Evolutionary conservation across 2,888 invertebrate species (phyloP).

Genomic region (Hydraecia micacea): DNA sequence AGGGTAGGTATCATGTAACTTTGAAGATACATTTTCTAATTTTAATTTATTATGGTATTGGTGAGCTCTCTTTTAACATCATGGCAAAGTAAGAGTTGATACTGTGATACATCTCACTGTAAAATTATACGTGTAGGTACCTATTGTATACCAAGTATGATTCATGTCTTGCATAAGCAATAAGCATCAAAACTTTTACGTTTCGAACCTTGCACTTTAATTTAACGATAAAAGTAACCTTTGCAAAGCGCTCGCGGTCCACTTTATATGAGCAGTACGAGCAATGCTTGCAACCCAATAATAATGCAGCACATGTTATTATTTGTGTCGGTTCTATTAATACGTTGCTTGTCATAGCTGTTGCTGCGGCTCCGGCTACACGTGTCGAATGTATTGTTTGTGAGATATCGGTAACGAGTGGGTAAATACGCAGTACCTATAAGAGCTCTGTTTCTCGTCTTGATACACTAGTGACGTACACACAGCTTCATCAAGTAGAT

Average conservation of each 20-base stretch:
- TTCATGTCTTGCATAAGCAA: not conserved
- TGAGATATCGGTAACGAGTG: not conserved
- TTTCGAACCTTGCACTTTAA: conserved; percentile 22
- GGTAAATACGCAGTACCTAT: not conserved
- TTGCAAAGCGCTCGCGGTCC: not conserved
- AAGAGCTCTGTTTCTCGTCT: not conserved
- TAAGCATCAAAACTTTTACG: not conserved
- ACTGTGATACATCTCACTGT: not conserved
- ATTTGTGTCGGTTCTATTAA: not conserved
- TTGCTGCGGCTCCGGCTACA: not conserved
- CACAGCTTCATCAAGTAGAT: no score
- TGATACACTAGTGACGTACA: not conserved
- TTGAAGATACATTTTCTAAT: not conserved
- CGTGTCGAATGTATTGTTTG: not conserved
- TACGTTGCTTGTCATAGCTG: not conserved
- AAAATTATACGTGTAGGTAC: not conserved
- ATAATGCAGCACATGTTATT: not conserved
- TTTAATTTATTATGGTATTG: not conserved
- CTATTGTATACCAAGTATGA: not conserved
- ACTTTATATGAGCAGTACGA: conserved; percentile 6
- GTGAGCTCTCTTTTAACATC: not conserved
- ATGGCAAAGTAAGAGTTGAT: not conserved
- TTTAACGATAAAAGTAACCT: conserved; percentile 33
- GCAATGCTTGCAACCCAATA: conserved; percentile 9
- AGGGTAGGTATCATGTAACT: not conserved